Evolutionary conservation across 2,113 vertebrate genomes (phyloP).

Genomic region (Microcebus griseorufus): DNA sequence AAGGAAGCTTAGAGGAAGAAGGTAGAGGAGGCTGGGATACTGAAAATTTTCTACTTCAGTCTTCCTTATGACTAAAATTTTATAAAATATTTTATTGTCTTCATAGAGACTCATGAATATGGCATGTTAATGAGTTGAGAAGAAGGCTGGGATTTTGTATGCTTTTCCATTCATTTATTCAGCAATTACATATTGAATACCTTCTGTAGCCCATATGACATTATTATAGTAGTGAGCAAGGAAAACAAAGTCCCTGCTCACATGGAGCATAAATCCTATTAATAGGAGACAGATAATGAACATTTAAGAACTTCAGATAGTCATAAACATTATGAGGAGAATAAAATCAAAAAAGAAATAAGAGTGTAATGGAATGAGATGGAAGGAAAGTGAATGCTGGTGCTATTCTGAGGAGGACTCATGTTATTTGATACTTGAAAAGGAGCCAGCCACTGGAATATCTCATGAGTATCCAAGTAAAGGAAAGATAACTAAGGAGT

Average conservation of each 20-base stretch:
- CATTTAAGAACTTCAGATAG: neutral
- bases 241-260: neutral
- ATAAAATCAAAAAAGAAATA: neutral
- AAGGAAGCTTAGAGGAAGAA: neutral
- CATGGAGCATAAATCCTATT: neutral
- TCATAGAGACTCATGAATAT: neutral
- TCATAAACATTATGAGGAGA: neutral
- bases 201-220: neutral
- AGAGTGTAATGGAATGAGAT: neutral
- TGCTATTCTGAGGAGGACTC: neutral
- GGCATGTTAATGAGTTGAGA: neutral
- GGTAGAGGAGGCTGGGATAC: neutral
- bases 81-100: neutral
- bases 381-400: neutral
- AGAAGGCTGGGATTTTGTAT: neutral
- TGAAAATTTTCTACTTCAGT: neutral
- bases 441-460: neutral
- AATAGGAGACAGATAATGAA: neutral
- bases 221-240: neutral
- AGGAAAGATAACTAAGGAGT: neutral
- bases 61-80: conserved; percentile 26
- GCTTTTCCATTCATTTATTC: neutral
- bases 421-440: neutral
- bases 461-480: neutral
- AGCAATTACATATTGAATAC: neutral